Evolutionary conservation across 2,797 vertebrate genomes (phyloP), one percentile per base, ranked within the genome.

Genomic region (Pseudomugil tenellus): DNA sequence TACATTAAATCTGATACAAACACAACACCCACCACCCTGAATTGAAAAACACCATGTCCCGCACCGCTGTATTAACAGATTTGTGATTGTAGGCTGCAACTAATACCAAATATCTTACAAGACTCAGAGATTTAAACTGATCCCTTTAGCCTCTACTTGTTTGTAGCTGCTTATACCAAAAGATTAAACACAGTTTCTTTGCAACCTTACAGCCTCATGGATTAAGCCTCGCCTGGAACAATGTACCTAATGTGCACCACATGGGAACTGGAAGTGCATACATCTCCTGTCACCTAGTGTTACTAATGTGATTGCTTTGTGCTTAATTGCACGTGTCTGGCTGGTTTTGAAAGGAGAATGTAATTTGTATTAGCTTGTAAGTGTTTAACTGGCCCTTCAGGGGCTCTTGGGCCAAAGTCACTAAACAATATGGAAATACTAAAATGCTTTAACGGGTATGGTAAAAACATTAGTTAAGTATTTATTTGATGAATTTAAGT

Each of bases 341-440:
- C 74, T 39, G 41, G 58, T 63, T 90, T 87, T 86, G 46, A 90
- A 89, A 83, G 78, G 63, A 61, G 67, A 81, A 80, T 70, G 61
- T 58, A 73, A 88, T 89, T 89, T 89, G 84, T 89, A 86, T 85
- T 74, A 66, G 80, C 72, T 63, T 81, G 77, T 83, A 88, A 77
- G 66, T 86, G 88, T 84, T 23, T 32, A 82, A 85, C 71, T 70
- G 74, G 75, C 74, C 67, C 63, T 71, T 62, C 35, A 67, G 79
- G 84, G 70, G 67, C 67, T 26, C 48, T 43, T 25, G 59, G 39
- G 43, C 60, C 67, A 62, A 54, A 78, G 70, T 72, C 31, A 46
- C 64, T 58, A 56, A 85, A 81, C 35, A 58, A 32, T 67, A 58
- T 39, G 63, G 74, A 70, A 82, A 90, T 73, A 80, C 82, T 46